A percentile compares a stretch with the other conserved stretches of the same genome.
phyloP scores from a whole-genome alignment of 2,797 vertebrate genomes.

The Urosaurus nigricauda region DNA sequence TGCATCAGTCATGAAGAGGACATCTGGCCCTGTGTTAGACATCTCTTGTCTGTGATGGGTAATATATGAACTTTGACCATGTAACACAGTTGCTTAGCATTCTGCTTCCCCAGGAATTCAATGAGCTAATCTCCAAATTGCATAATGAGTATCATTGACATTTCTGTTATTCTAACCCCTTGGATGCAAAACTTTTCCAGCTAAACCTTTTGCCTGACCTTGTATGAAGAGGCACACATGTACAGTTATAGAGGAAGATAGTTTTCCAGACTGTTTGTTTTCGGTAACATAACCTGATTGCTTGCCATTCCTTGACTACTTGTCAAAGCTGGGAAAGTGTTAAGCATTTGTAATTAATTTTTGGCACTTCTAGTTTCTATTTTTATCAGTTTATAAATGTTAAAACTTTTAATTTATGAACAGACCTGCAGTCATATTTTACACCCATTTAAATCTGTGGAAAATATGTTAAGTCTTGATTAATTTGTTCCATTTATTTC shows the following conservation, averaged over 20 bases:
- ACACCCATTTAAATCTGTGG: not conserved
- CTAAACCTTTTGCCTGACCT: not conserved
- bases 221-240: not conserved
- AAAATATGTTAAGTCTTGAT: not conserved
- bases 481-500: not conserved
- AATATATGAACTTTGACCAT: not conserved
- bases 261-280: not conserved
- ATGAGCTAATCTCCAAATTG: not conserved
- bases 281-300: not conserved
- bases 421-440: not conserved
- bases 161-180: conserved; percentile 1
- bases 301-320: not conserved
- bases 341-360: conserved; percentile 6
- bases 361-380: not conserved
- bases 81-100: not conserved
- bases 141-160: not conserved
- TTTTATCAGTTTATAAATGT: too few relatives aligned
- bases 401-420: not conserved
- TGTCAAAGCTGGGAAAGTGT: not conserved
- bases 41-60: not conserved
- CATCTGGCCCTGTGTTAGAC: not conserved
- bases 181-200: not conserved
- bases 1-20: not conserved
- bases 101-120: not conserved
- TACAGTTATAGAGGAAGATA: not conserved